Evolutionary conservation across 2,888 invertebrate species (phyloP), one percentile per base, ranked within the genome.

Genomic region (Cartodere bifasciata): DNA sequence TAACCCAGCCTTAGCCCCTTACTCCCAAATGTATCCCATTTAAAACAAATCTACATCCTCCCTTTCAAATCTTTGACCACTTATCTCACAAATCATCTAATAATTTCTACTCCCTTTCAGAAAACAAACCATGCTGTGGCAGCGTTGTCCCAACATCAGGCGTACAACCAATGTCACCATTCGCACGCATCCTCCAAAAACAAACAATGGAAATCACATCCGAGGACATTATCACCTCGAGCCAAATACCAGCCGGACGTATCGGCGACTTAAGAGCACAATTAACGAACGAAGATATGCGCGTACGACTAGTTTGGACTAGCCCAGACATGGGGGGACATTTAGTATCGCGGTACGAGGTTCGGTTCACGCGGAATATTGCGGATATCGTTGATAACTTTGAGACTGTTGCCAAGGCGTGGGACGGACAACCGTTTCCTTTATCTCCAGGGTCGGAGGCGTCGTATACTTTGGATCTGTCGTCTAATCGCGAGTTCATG

Each of bases 301-400:
- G 63, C 20, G 65, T 65, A 2, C 56, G 64, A 9, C 52, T 75
- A 5, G 56, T 60, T 1, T 74, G 73, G 70, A 71, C 72, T 2
- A 65, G 72, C 3, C 71, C 73, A 1, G 74, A 68, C 39, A 63
- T 68, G 62, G 67, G 65, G 2, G 67, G 66, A 0, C 47, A 58
- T 10, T 56, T 54, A 15, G 67, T 68, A 0, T 55, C 60, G 2
- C 53, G 61, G n/a, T 70, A 70, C 42, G 68, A 70, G 43, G 56
- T 71, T 3, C 60, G 61, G 37, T 67, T 63, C 39, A 60, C 66
- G 0, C 44, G 43, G 2, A 52, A 50, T 3, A 52, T 66, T 2
- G 41, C 48, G 12, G 64, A 65, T 36, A 60, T 67, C 29, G 50
- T 62, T 13, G 64, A 67, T 31, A 56, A 61, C 34, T 66, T 62